Evolutionary conservation across 2,888 invertebrate species (phyloP).

Genomic region (Drosophila koepferae): DNA sequence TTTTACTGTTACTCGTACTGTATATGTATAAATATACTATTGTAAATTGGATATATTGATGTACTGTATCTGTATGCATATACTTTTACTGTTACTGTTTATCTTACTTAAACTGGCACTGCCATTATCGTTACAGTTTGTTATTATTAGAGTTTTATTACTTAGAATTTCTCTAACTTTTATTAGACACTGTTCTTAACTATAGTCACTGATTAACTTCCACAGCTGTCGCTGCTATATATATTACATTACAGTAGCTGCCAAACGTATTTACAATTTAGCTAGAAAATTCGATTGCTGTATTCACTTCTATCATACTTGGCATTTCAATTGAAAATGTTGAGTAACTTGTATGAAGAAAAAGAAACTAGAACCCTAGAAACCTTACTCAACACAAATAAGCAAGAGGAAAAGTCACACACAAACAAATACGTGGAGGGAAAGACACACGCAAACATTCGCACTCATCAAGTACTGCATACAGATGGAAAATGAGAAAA

Average conservation of each 20-base stretch:
- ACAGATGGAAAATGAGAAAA: conserved; percentile 44
- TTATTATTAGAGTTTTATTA: too few relatives aligned
- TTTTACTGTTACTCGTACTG: background rate
- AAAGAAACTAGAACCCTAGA: conserved; percentile 5
- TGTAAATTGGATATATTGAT: too few relatives aligned
- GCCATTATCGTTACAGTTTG: too few relatives aligned
- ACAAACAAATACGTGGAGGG: background rate
- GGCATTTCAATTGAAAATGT: conserved; percentile 4
- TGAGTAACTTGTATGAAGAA: conserved; percentile 13
- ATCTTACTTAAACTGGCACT: too few relatives aligned
- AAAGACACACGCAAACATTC: background rate
- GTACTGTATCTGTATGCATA: too few relatives aligned
- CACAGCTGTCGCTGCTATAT: too few relatives aligned
- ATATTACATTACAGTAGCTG: too few relatives aligned
- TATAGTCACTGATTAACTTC: too few relatives aligned
- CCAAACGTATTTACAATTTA: background rate
- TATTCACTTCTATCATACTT: background rate
- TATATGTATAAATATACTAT: too few relatives aligned
- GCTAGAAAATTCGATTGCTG: background rate
- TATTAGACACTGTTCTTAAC: too few relatives aligned
- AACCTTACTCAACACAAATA: conserved; percentile 2
- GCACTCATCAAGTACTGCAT: background rate
- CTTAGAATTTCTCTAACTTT: too few relatives aligned
- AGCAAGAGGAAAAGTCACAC: conserved; percentile 11
- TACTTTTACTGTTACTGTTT: background rate